Evolutionary conservation across 2,888 invertebrate species (phyloP).

Genomic region (Silvanus unidentatus): DNA sequence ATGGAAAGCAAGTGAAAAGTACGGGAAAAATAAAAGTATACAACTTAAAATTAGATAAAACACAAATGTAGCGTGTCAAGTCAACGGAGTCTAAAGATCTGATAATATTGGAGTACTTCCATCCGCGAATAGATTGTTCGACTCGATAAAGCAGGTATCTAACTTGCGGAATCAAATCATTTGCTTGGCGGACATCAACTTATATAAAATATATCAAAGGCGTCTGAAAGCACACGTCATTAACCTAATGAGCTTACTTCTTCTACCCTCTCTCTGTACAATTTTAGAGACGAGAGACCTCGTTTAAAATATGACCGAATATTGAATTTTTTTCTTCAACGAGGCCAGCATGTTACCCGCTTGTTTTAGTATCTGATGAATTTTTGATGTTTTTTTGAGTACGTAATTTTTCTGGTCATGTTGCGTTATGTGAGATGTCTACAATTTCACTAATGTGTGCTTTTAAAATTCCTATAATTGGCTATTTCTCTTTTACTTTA

Average conservation of each 20-base stretch:
- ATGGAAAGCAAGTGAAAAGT: conserved; percentile 15
- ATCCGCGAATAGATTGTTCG: conserved; percentile 35
- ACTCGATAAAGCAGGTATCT: conserved; percentile 38
- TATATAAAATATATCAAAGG: conserved; percentile 39
- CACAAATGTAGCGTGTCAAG: conserved; percentile 37
- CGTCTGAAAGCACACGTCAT: conserved; percentile 36
- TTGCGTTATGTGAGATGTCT: conserved; percentile 14
- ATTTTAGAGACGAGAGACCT: conserved; percentile 18
- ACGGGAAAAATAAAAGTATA: conserved; percentile 28
- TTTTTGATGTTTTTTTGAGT: conserved; percentile 42
- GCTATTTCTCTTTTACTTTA: not conserved
- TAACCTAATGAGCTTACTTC: conserved; percentile 40
- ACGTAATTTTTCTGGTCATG: conserved; percentile 29
- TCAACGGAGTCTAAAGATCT: conserved; percentile 35
- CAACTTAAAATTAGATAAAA: conserved; percentile 38
- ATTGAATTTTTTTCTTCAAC: conserved; percentile 24
- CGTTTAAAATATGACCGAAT: conserved; percentile 30
- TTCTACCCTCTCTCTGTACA: conserved; percentile 18
- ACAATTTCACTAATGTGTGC: conserved; percentile 4
- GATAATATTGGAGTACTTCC: conserved; percentile 34
- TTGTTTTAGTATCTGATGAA: conserved; percentile 39
- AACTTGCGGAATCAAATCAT: conserved; percentile 38
- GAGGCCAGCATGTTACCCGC: conserved; percentile 25
- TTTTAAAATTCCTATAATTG: not conserved
- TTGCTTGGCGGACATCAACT: conserved; percentile 37